Evolutionary conservation across 2,113 vertebrate species (phyloP).

Genomic region (Himantopus leucocephalus): DNA sequence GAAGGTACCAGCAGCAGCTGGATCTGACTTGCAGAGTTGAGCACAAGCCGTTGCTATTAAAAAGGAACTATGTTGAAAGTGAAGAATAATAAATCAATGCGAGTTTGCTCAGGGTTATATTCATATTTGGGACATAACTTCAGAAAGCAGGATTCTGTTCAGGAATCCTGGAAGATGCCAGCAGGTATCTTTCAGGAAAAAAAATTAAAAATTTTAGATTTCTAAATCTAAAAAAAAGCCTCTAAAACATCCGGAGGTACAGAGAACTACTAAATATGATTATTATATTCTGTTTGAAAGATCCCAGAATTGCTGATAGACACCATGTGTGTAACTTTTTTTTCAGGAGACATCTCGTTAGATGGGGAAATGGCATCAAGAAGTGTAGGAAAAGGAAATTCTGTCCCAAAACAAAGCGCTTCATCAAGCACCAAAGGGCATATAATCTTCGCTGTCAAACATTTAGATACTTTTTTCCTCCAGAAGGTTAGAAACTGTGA

Average conservation of each 20-base stretch:
- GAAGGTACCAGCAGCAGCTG: neutral
- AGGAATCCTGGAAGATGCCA: neutral
- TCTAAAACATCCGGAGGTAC: neutral
- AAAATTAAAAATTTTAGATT: neutral
- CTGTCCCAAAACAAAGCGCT: neutral
- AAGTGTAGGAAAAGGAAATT: neutral
- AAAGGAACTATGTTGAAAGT: neutral
- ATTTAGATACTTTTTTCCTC: neutral
- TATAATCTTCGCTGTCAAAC: neutral
- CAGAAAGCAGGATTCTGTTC: neutral
- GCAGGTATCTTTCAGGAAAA: neutral
- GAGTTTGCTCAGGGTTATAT: neutral
- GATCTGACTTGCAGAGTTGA: neutral
- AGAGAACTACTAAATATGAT: neutral
- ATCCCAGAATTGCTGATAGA: neutral
- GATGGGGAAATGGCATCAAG: neutral
- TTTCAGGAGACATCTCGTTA: neutral
- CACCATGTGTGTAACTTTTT: fast-evolving
- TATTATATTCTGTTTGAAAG: neutral
- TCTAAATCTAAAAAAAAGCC: neutral
- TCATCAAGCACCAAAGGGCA: neutral
- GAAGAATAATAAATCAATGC: neutral
- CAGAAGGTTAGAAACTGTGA: neutral
- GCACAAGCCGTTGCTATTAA: neutral
- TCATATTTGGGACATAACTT: neutral